Evolutionary conservation across 2,797 vertebrate genomes (phyloP).

Genomic region (Pseudomugil tenellus): DNA sequence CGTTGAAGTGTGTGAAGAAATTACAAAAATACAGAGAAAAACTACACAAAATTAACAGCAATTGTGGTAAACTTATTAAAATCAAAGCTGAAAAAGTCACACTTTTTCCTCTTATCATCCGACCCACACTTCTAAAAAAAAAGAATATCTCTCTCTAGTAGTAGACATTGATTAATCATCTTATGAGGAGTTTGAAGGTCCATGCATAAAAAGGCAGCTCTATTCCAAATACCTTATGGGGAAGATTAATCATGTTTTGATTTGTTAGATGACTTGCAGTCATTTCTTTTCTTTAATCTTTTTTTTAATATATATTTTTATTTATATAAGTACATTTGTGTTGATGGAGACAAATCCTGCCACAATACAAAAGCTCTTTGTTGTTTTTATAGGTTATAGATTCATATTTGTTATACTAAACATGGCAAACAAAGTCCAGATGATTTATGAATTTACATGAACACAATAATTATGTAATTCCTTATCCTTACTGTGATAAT

Average conservation of each 20-base stretch:
- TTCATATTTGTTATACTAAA: no score
- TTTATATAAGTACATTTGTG: constrained; percentile 43
- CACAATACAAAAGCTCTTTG: no score
- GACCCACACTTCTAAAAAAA: constrained; percentile 25
- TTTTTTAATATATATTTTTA: constrained; percentile 22
- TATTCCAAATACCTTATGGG: constrained; percentile 53
- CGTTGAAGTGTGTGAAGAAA: constrained; percentile 22
- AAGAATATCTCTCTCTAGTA: constrained; percentile 6
- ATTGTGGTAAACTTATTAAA: constrained; percentile 47
- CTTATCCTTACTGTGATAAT: no score
- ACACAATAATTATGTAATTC: no score
- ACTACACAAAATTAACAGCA: background rate
- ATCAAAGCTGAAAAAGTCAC: constrained; percentile 52
- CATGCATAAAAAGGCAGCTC: constrained; percentile 59
- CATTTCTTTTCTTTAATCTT: constrained; percentile 37
- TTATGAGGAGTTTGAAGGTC: constrained; percentile 65
- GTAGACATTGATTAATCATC: constrained; percentile 70
- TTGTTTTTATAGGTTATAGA: no score
- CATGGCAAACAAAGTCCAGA: no score
- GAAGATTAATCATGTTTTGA: constrained; percentile 76
- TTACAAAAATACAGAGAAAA: background rate
- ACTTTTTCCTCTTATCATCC: constrained; percentile 11
- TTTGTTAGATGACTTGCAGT: constrained; percentile 72
- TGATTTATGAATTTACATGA: no score
- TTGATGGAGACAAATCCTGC: constrained; percentile 46